phyloP scores from a whole-genome alignment of 2,888 invertebrate genomes.

The Diachrysia chrysitis region DNA sequence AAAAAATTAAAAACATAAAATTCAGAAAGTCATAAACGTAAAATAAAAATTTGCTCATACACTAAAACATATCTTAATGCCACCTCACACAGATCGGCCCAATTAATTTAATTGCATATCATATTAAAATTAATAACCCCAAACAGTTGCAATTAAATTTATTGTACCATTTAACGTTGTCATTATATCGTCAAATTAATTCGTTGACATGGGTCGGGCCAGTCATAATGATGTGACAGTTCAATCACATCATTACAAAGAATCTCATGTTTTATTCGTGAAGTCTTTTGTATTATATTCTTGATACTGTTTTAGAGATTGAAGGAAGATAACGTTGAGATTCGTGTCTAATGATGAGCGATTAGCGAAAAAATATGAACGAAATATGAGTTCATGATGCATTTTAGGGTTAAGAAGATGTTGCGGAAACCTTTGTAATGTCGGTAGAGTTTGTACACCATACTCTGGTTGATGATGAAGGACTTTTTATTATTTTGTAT shows the following conservation, averaged over 20 bases:
- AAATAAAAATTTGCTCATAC: neutral
- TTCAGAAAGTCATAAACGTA: neutral
- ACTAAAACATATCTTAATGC: neutral
- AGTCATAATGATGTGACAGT: slow-evolving; percentile 59
- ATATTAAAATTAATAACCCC: slow-evolving; percentile 6
- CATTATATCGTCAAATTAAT: slow-evolving; percentile 47
- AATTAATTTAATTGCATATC: neutral
- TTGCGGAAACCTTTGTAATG: too few species aligned
- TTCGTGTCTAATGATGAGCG: slow-evolving; percentile 31
- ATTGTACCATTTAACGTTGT: slow-evolving; percentile 41
- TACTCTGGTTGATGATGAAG: too few species aligned
- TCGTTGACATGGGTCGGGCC: slow-evolving; percentile 60
- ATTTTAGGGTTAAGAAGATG: neutral
- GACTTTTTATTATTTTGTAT: too few species aligned
- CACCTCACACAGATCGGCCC: neutral
- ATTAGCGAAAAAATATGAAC: slow-evolving; percentile 25
- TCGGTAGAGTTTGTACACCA: too few species aligned
- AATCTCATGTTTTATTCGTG: slow-evolving; percentile 64
- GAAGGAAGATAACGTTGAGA: slow-evolving; percentile 38
- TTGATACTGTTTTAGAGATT: slow-evolving; percentile 56
- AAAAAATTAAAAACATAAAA: neutral
- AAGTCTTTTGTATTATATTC: slow-evolving; percentile 54
- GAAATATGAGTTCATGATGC: neutral
- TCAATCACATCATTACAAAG: slow-evolving; percentile 60
- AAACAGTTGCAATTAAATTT: slow-evolving; percentile 32